These are phyloP conservation scores for Etia nguti DNA, from an alignment of 2,113 vertebrate genomes.

Conservation along the genomic window DNA sequence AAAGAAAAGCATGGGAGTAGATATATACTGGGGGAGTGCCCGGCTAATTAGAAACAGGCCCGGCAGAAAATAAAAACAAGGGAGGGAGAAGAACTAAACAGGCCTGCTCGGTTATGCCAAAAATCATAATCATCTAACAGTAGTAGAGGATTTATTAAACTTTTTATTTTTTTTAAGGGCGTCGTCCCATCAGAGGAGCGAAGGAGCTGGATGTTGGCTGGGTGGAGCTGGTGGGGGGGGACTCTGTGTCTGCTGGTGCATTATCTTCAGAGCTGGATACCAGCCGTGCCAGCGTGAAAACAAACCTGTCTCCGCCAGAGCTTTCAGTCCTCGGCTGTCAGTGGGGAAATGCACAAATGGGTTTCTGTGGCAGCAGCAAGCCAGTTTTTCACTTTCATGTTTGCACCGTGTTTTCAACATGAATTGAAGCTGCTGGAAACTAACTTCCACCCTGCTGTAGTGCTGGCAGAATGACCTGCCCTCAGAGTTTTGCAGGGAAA, in stretches of 20 bases:
- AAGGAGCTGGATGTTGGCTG: neutral
- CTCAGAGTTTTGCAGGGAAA: neutral
- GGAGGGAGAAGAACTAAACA: neutral
- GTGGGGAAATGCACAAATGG: neutral
- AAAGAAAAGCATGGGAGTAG: neutral
- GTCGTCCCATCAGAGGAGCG: neutral
- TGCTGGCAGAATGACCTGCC: neutral
- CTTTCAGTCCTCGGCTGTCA: neutral
- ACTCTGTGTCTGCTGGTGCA: neutral
- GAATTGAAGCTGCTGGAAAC: neutral
- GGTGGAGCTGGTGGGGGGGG: neutral
- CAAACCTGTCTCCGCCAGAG: neutral
- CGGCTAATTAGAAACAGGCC: fast-evolving
- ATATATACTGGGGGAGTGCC: neutral
- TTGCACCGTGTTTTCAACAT: neutral
- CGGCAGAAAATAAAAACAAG: neutral
- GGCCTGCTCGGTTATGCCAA: neutral
- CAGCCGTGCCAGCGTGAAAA: conserved; percentile 17
- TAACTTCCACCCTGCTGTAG: neutral
- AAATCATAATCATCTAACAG: neutral
- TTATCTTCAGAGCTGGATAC: conserved; percentile 20
- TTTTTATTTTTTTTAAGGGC: neutral
- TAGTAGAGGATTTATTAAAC: neutral
- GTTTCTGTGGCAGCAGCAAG: neutral
- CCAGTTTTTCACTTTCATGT: neutral